Evolutionary conservation across 2,797 vertebrate genomes (phyloP).

Genomic region (Danio albolineatus): DNA sequence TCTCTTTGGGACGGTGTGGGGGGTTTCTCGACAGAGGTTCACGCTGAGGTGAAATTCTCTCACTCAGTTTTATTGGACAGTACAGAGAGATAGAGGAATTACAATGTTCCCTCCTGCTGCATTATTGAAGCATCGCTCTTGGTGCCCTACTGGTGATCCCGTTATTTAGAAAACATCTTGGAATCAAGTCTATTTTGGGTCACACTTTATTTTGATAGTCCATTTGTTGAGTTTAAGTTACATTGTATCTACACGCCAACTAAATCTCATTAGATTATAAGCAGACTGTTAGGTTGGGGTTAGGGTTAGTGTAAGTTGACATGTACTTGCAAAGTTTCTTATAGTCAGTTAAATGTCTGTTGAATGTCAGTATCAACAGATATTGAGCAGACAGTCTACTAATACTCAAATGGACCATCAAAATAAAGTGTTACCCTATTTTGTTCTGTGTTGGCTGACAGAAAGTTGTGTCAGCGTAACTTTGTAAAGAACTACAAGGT

Average conservation of each 20-base stretch:
- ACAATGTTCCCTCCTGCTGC: slow-evolving; percentile 33
- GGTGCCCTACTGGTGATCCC: slow-evolving; percentile 21
- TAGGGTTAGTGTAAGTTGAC: too few relatives aligned
- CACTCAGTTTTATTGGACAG: slow-evolving; percentile 54
- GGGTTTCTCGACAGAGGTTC: slow-evolving; percentile 52
- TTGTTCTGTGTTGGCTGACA: neutral
- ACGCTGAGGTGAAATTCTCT: slow-evolving; percentile 53
- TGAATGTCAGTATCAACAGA: too few relatives aligned
- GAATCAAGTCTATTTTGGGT: neutral
- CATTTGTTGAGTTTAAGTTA: too few relatives aligned
- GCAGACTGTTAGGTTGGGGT: too few relatives aligned
- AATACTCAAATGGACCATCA: too few relatives aligned
- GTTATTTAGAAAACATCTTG: slow-evolving; percentile 1
- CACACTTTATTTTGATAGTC: too few relatives aligned
- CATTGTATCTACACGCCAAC: too few relatives aligned
- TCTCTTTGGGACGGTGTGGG: slow-evolving; percentile 31
- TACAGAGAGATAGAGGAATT: slow-evolving; percentile 19
- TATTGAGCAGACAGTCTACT: too few relatives aligned
- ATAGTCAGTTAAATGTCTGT: too few relatives aligned
- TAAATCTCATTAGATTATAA: too few relatives aligned
- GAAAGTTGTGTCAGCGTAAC: neutral
- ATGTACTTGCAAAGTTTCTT: too few relatives aligned
- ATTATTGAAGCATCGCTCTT: slow-evolving; percentile 23
- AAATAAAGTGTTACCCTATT: too few relatives aligned
- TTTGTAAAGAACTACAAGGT: neutral